phyloP scores from a whole-genome alignment of 1,140 invertebrate species.

The Contarinia nasturtii region DNA sequence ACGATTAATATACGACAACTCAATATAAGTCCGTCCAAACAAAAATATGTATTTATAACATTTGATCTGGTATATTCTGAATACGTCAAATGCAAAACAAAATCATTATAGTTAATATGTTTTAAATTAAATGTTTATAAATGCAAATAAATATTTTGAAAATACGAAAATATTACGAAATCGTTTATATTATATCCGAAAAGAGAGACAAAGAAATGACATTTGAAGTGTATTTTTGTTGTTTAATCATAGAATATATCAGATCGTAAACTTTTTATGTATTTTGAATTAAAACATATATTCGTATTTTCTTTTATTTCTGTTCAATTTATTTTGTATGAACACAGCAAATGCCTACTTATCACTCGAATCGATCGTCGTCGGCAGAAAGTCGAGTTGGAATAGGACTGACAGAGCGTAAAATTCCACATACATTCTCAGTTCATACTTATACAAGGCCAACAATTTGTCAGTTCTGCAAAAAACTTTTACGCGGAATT shows the following conservation, averaged over 20 bases:
- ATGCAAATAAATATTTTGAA: no score
- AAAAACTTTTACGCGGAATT: conserved; percentile 83
- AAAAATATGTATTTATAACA: no score
- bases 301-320: conserved; percentile 1
- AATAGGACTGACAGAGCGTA: conserved; percentile 16
- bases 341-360: conserved; percentile 8
- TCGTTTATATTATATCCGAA: no score
- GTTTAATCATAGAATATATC: conserved; percentile 1
- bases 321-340: neutral
- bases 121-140: neutral
- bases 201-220: no score
- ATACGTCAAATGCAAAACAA: no score
- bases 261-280: neutral
- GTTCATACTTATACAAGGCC: conserved; percentile 88
- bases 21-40: neutral
- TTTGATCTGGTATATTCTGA: conserved; percentile 1
- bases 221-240: no score
- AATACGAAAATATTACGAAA: no score
- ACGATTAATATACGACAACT: neutral
- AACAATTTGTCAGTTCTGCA: conserved; percentile 89
- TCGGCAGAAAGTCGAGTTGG: conserved; percentile 47
- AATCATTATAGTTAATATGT: neutral
- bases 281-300: neutral
- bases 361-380: conserved; percentile 37
- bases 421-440: conserved; percentile 81